Base-by-base conservation (phyloP, 2,888 invertebrate genomes). In the Dermolepida albohirtum region DNA sequence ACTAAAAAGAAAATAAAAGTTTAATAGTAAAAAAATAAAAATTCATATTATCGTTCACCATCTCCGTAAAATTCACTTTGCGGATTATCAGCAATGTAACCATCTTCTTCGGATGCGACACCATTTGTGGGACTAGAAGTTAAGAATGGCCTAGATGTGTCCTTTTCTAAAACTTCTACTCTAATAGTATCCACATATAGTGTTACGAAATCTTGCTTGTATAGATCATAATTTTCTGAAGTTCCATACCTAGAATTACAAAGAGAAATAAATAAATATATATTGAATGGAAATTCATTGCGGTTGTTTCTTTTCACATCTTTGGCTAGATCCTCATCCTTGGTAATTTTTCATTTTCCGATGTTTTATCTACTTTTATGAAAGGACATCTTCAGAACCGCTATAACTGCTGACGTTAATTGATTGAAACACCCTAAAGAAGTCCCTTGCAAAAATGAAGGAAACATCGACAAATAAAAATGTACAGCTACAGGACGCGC, bases 101-200 rank as follows among this genome's bases (percentile, higher is more conserved):
- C 93, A 77, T 96, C 92, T 72, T 84, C 79, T 73, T 90, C 90
- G 0, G 92, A 89, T 75, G 89, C 84, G 0, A 87, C 78, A 1
- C 96, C 97, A 82, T 97, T 96, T 0, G 94, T 92, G 0, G 99
- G 99, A 79, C 97, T 97, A 0, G 98, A 98, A 0, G 92, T 88
- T 5, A 97, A 79, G 79, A 90, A 96, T 0, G 89, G 86, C 70
- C 93, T 84, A 0, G 85, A 86, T 0, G 86, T 83, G 76, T 94
- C 93, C 40, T 89, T 79, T 10, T 83, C 80, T 29, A 86, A 80
- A 0, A 93, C 88, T 40, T 90, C 87, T 1, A 86, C 86, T 76
- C 88, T 87, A 1, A 97, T 89, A 0, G 91, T 90, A 47, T 91
- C 86, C 0, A 93, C 90, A 78, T 98, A 98, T 0, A 99, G 85